Evolutionary conservation across 1,140 invertebrate species (phyloP).

Genomic region (Eueides isabella): DNA sequence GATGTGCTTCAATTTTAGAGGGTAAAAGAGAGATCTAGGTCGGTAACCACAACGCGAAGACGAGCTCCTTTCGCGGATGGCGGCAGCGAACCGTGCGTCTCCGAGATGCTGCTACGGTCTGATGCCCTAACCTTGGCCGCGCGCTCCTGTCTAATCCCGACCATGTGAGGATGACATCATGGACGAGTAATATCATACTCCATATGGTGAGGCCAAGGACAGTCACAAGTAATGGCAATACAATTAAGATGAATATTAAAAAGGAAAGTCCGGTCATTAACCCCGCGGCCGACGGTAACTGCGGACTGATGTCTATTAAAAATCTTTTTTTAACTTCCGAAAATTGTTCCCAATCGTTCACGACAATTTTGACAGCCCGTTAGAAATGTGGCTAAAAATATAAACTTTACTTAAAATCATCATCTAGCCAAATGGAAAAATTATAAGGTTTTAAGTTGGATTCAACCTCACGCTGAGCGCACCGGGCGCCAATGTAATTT

Average conservation of each 20-base stretch:
- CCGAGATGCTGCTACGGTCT: constrained; percentile 68
- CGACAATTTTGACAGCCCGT: constrained; percentile 45
- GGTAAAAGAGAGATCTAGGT: constrained; percentile 63
- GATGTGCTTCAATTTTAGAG: constrained; percentile 46
- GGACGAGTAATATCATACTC: constrained; percentile 45
- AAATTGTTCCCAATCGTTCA: constrained; percentile 54
- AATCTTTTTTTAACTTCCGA: constrained; percentile 66
- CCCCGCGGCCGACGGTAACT: constrained; percentile 56
- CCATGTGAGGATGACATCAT: constrained; percentile 67
- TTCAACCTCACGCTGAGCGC: constrained; percentile 11
- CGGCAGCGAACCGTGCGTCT: constrained; percentile 63
- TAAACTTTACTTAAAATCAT: constrained; percentile 22
- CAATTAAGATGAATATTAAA: constrained; percentile 64
- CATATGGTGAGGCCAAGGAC: constrained; percentile 61
- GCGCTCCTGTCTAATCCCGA: constrained; percentile 62
- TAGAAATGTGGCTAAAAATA: constrained; percentile 36
- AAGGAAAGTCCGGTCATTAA: constrained; percentile 74
- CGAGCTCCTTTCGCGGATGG: constrained; percentile 62
- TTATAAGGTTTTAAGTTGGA: constrained; percentile 20
- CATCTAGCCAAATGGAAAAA: not conserved
- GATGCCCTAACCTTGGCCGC: constrained; percentile 68
- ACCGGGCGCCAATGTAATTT: constrained; percentile 44
- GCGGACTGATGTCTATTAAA: constrained; percentile 61
- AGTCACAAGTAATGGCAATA: constrained; percentile 58
- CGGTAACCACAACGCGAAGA: constrained; percentile 51